Evolutionary conservation across 2,113 vertebrate species (phyloP), one percentile per base, ranked within the genome.

Genomic region (Pterocles burchelli): DNA sequence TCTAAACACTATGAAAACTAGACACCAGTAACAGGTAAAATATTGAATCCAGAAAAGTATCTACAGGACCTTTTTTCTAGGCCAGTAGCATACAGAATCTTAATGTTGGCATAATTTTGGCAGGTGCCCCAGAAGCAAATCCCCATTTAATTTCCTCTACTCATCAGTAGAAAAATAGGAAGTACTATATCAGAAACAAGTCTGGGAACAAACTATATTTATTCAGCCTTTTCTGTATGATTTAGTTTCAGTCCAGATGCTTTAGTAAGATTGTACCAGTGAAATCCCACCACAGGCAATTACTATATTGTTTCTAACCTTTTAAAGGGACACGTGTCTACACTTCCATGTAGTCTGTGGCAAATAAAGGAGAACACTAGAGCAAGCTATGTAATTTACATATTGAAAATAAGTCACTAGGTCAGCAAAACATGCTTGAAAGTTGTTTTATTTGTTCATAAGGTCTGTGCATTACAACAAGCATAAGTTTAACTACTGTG

Each of bases 381-480:
- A 43, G 20, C 11, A 48, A 62, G 17, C 25, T 22, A n/a, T 7
- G 8, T 29, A 17, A 45, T 26, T 24, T 45, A 28, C 38, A 59
- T 14, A 41, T 18, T 25, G n/a, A 34, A 77, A 79, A 57, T 17
- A n/a, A 90, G 16, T 36, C 52, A 66, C 38, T 17, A 45, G 62
- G 36, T 90, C 84, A 88, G 75, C 43, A 49, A 58, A 61, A 82
- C 72, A 74, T 46, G 91, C 90, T 80, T 83, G 79, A 75, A 96
- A 89, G 74, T 95, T 95, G 66, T 93, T 97, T 98, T 98, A 98
- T 98, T 98, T 97, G 96, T 97, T 98, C 95, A 21, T 74, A 41
- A 88, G 49, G 79, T 97, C 88, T 97, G 96, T 96, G 94, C 94
- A 55, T 90, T 97, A 96, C 87, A 91, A 52, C 67, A 94, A 93